Percentiles rank a stretch among this genome's conserved stretches.
These are phyloP conservation scores for Sphenodon punctatus DNA, from an alignment of 2,797 vertebrate species.

Conservation along the genomic window DNA sequence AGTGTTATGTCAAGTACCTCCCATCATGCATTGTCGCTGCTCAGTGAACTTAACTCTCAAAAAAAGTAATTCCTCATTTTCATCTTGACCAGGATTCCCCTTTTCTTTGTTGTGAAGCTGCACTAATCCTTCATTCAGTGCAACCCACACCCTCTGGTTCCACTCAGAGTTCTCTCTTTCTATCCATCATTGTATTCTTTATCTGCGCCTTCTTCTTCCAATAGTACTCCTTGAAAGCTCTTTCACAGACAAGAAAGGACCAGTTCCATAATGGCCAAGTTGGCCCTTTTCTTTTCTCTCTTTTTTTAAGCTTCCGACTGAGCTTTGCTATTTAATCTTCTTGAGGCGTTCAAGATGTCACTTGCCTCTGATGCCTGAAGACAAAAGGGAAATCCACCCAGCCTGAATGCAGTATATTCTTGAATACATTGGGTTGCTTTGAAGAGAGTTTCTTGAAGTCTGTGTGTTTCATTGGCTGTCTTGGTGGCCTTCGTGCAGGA, in stretches of 20 bases:
- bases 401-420: conserved; percentile 78
- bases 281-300: conserved; percentile 82
- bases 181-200: conserved; percentile 80
- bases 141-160: conserved; percentile 79
- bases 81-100: conserved; percentile 85
- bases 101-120: conserved; percentile 81
- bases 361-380: conserved; percentile 91
- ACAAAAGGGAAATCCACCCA: conserved; percentile 91
- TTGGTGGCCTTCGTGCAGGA: conserved; percentile 84
- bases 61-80: conserved; percentile 95
- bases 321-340: conserved; percentile 99
- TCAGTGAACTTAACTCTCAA: conserved; percentile 92
- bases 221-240: conserved; percentile 83
- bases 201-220: conserved; percentile 82
- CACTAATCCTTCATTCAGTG: conserved; percentile 90
- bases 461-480: conserved; percentile 82
- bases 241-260: conserved; percentile 87
- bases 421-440: conserved; percentile 83
- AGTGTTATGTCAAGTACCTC: conserved; percentile 97
- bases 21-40: conserved; percentile 93
- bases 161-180: conserved; percentile 79
- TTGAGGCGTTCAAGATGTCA: conserved; percentile 98
- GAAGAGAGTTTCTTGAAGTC: conserved; percentile 83
- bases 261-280: conserved; percentile 84
- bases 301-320: conserved; percentile 91